Evolutionary conservation across 2,797 vertebrate species (phyloP).

Genomic region (Podargus strigoides): DNA sequence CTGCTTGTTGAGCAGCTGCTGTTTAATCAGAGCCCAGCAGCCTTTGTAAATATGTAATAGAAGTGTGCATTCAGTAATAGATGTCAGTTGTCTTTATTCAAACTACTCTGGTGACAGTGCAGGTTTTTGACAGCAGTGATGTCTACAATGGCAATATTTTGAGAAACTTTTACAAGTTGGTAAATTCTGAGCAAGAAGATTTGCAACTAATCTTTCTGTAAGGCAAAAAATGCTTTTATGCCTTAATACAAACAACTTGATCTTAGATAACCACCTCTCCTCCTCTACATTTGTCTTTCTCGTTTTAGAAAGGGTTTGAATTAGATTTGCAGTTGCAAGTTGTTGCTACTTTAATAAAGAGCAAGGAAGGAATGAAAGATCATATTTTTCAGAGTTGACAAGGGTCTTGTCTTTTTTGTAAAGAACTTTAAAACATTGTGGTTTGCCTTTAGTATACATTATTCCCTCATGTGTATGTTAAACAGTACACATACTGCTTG

Average conservation of each 20-base stretch:
- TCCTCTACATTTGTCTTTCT: neutral
- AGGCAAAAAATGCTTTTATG: neutral
- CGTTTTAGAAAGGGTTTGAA: neutral
- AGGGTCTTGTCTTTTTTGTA: neutral
- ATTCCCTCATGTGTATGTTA: neutral
- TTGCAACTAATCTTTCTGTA: neutral
- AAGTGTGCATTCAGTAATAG: neutral
- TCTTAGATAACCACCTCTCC: neutral
- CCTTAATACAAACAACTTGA: neutral
- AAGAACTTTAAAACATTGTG: neutral
- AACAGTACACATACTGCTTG: neutral
- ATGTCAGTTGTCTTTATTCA: neutral
- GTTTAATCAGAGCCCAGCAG: neutral
- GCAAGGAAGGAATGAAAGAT: neutral
- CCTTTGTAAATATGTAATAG: neutral
- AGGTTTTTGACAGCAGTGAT: neutral
- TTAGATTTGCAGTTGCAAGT: neutral
- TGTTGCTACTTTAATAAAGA: neutral
- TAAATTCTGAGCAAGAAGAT: neutral
- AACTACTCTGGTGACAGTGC: neutral
- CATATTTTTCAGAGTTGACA: neutral
- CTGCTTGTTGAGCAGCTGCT: neutral
- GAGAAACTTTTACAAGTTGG: neutral
- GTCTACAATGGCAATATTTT: neutral
- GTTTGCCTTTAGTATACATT: neutral